Percentiles rank a stretch among this genome's conserved stretches.
These are phyloP conservation scores for Danionella dracula DNA, from an alignment of 2,797 vertebrate genomes.

Conservation along the genomic window DNA sequence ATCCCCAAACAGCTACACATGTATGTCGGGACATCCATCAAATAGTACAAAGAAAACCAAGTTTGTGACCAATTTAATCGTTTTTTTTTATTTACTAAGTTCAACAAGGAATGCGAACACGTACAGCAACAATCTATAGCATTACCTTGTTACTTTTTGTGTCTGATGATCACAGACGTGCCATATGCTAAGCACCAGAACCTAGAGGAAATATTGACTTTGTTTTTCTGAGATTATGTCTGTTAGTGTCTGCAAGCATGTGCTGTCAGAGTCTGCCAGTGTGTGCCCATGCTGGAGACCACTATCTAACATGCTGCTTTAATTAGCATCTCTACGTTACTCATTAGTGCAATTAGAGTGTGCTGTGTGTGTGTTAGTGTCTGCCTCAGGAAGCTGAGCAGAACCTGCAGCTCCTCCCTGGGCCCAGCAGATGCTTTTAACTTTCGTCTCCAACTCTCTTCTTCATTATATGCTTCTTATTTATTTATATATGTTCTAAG, in stretches of 20 bases:
- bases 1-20: too few species aligned
- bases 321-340: slow-evolving; percentile 50
- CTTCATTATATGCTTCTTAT: slow-evolving; percentile 39
- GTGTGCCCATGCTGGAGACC: slow-evolving; percentile 34
- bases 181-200: slow-evolving; percentile 48
- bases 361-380: slow-evolving; percentile 38
- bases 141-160: too few species aligned
- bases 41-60: too few species aligned
- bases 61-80: too few species aligned
- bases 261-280: slow-evolving; percentile 44
- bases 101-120: too few species aligned
- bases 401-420: slow-evolving; percentile 32
- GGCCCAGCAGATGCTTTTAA: slow-evolving; percentile 47
- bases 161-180: slow-evolving; percentile 43
- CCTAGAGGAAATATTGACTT: slow-evolving; percentile 41
- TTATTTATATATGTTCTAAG: slow-evolving; percentile 34
- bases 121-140: too few species aligned
- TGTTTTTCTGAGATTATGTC: slow-evolving; percentile 30
- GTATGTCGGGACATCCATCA: too few species aligned
- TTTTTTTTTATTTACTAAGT: too few species aligned
- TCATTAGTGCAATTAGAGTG: slow-evolving; percentile 51
- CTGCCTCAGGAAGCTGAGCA: slow-evolving; percentile 47
- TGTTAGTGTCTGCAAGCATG: slow-evolving; percentile 32
- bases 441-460: slow-evolving; percentile 24
- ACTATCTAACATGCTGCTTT: slow-evolving; percentile 39